Evolutionary conservation across 2,888 invertebrate genomes (phyloP).

Genomic region (Junonia oenone): DNA sequence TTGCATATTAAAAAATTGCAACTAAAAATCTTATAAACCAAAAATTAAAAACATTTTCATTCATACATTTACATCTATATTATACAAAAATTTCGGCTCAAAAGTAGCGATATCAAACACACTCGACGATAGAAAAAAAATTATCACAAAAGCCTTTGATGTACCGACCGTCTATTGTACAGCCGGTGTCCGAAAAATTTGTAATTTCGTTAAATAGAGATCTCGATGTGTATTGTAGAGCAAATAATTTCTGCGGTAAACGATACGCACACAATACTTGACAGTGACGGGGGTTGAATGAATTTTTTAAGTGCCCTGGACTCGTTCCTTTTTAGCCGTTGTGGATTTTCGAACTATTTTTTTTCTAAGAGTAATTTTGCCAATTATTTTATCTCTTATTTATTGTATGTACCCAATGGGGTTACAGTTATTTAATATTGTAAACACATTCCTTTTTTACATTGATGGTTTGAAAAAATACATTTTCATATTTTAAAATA

Average conservation of each 20-base stretch:
- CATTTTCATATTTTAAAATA: too few relatives aligned
- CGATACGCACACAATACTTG: constrained; percentile 67
- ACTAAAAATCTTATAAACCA: not conserved
- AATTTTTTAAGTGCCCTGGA: constrained; percentile 15
- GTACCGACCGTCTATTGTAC: constrained; percentile 46
- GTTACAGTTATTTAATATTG: not conserved
- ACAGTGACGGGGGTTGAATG: constrained; percentile 56
- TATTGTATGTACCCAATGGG: not conserved
- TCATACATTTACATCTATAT: not conserved
- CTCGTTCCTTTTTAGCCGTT: constrained; percentile 11
- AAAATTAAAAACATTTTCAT: not conserved
- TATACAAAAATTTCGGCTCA: not conserved
- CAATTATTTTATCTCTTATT: not conserved
- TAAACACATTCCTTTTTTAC: too few relatives aligned
- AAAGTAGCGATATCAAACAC: constrained; percentile 14
- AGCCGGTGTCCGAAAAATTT: constrained; percentile 45
- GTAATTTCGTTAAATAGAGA: constrained; percentile 75
- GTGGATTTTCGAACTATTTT: not conserved
- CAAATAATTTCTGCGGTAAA: constrained; percentile 76
- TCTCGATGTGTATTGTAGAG: constrained; percentile 56
- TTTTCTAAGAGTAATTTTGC: not conserved
- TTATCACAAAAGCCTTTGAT: constrained; percentile 41
- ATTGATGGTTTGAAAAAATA: too few relatives aligned
- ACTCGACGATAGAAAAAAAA: constrained; percentile 19
- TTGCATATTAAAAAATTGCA: not conserved